Evolutionary conservation across 2,797 vertebrate species (phyloP).

Genomic region (Myotis myotis): DNA sequence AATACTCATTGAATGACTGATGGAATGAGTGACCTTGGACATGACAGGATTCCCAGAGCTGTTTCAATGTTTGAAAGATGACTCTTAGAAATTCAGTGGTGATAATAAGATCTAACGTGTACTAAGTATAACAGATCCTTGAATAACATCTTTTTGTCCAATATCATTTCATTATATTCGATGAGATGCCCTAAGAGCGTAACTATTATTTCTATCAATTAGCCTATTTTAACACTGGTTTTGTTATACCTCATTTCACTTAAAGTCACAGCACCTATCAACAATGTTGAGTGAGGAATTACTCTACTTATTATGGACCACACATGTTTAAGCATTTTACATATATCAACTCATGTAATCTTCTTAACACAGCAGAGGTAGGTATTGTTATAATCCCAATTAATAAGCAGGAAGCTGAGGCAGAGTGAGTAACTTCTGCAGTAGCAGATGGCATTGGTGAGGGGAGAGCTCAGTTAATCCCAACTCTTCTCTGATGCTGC

Average conservation of each 20-base stretch:
- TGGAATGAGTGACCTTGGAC: neutral
- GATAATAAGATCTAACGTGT: neutral
- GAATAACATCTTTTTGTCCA: neutral
- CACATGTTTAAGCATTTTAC: neutral
- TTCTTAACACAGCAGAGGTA: neutral
- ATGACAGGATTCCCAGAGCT: neutral
- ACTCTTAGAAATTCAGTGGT: neutral
- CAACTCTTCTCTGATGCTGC: neutral
- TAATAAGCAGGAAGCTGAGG: neutral
- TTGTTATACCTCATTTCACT: neutral
- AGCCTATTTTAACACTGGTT: neutral
- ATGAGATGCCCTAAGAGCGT: neutral
- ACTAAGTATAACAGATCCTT: neutral
- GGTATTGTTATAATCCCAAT: neutral
- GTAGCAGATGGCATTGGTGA: accelerated
- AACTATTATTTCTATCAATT: neutral
- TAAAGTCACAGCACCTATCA: neutral
- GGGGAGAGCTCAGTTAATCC: neutral
- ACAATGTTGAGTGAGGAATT: neutral
- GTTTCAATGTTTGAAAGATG: neutral
- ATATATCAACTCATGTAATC: neutral
- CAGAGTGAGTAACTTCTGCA: neutral
- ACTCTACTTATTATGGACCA: neutral
- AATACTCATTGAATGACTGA: neutral
- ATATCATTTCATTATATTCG: too few species aligned